Conservation (phyloP, 2,797 vertebrate species). For the Myoxocephalus aenaeus region DNA sequence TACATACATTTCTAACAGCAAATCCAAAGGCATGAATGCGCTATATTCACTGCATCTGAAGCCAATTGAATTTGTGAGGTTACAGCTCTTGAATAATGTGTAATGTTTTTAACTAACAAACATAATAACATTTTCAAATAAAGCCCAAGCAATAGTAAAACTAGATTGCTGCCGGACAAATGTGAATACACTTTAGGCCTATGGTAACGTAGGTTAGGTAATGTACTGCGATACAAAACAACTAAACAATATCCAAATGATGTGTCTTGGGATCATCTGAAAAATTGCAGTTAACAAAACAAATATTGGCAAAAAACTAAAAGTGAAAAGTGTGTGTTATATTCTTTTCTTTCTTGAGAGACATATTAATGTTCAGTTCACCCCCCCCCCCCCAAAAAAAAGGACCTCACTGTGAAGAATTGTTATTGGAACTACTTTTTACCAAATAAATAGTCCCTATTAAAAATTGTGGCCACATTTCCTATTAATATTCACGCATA, state of each 20-base stretch:
- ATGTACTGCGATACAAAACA: background rate
- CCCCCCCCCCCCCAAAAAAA: background rate
- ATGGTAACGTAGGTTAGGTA: no score
- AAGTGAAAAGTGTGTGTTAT: background rate
- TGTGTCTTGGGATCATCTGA: background rate
- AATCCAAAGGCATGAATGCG: background rate
- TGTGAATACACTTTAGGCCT: background rate
- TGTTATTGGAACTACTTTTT: background rate
- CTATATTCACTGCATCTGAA: background rate
- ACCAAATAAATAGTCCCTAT: background rate
- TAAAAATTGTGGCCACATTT: background rate
- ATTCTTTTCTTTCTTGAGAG: background rate
- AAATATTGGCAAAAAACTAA: background rate
- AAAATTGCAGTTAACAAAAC: background rate
- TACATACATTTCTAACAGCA: conserved; percentile 6
- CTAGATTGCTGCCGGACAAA: background rate
- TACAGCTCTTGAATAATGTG: background rate
- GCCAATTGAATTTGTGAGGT: background rate
- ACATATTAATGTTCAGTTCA: background rate
- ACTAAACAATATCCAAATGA: background rate
- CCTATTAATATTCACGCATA: background rate
- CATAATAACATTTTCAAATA: background rate
- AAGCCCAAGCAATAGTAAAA: background rate
- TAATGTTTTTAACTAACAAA: background rate
- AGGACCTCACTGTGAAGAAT: background rate